Percentiles rank a stretch among this genome's conserved stretches.
These are phyloP conservation scores for Vanessa cardui DNA, from an alignment of 2,888 invertebrate genomes.

Conservation along the genomic window DNA sequence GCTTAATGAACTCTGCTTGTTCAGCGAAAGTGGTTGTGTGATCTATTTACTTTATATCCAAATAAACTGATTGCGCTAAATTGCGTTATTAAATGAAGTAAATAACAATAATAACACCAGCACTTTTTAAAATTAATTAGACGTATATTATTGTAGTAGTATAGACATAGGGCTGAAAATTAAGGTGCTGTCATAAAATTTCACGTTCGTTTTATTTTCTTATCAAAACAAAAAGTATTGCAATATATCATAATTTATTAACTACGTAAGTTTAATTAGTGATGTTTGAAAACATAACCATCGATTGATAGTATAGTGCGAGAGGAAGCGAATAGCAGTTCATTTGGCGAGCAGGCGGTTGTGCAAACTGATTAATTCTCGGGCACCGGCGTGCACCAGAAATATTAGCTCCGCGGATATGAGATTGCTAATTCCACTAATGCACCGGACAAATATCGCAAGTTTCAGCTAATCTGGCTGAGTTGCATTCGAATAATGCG, in stretches of 20 bases:
- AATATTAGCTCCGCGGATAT: constrained; percentile 73
- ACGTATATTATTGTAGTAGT: too few relatives aligned
- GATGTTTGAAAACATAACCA: not conserved
- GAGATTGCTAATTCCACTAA: constrained; percentile 82
- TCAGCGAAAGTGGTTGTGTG: constrained; percentile 22
- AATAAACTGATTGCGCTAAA: constrained; percentile 13
- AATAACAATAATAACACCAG: not conserved
- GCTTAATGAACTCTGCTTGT: constrained; percentile 29
- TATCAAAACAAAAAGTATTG: too few relatives aligned
- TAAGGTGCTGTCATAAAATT: not conserved
- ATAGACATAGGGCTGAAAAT: not conserved
- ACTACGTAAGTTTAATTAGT: not conserved
- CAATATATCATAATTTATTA: too few relatives aligned
- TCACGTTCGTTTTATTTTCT: too few relatives aligned
- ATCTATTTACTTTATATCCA: constrained; percentile 16
- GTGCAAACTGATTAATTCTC: constrained; percentile 76
- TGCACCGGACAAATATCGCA: constrained; percentile 77
- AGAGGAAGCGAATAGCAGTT: constrained; percentile 44
- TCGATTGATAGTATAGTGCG: constrained; percentile 5
- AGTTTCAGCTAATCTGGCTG: constrained; percentile 58
- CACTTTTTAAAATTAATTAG: too few relatives aligned
- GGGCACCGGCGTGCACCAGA: constrained; percentile 69
- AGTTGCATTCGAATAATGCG: constrained; percentile 56
- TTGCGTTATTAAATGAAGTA: not conserved
- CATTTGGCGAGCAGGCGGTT: constrained; percentile 55